Evolutionary conservation across 2,113 vertebrate genomes (phyloP), one percentile per base, ranked within the genome.

Genomic region (Lontra canadensis): DNA sequence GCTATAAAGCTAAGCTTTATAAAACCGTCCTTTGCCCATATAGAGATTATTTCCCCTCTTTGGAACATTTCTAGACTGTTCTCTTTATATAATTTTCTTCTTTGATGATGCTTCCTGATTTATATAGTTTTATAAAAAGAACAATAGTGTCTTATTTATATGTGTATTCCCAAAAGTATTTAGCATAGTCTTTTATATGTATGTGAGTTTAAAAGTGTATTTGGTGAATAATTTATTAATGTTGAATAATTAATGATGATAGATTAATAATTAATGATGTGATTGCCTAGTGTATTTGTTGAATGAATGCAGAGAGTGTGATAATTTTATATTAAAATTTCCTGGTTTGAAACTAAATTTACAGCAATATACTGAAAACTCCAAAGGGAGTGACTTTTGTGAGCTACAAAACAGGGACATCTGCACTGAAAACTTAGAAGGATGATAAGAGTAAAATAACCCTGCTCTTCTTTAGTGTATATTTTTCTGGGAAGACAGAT

Each of bases 211-310:
- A 59, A 95, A 88, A 34, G 47, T 17, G 34, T 47, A 49, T 85
- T 93, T 81, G 39, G 1, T 90, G 29, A 97, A 83, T 93, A 84
- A 95, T 89, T 89, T 69, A 80, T 79, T 95, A 42, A 11, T 14
- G 18, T 65, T 92, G 13, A 85, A 76, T 95, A 88, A 83, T 71
- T 89, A 79, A 69, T 79, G 57, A 55, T 44, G 44, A 79, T 42
- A 80, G 13, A 61, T 91, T 96, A 65, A 80, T 84, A 93, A 57
- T 76, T 86, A 82, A 73, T 78, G 1, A 39, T 67, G 10, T 78
- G 2, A 31, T 73, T 79, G 1, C 44, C 36, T 87, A 85, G 20
- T 36, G 7, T 78, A 91, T 80, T 12, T 73, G 29, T 92, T 92
- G 25, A 85, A 78, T 71, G 26, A 67, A 95, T 88, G 1, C 9